Evolutionary conservation across 2,888 invertebrate species (phyloP).

Genomic region (Trichopria drosophilae): DNA sequence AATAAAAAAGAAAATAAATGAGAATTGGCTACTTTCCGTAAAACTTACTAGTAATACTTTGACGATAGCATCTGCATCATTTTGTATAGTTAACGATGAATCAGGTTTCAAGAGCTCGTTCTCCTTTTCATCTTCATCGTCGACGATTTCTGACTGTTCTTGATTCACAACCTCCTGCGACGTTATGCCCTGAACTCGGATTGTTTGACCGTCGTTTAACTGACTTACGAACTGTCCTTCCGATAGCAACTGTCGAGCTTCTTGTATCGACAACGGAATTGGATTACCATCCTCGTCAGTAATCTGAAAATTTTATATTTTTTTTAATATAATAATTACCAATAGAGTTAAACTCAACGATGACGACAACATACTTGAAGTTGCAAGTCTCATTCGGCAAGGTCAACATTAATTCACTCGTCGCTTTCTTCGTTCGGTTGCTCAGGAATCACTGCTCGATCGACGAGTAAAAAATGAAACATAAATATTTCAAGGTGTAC

Average conservation of each 20-base stretch:
- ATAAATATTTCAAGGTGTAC: neutral
- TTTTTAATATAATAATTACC: too few species aligned
- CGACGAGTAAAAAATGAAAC: constrained; percentile 11
- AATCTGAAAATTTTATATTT: constrained; percentile 58
- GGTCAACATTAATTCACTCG: constrained; percentile 42
- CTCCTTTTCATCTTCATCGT: constrained; percentile 32
- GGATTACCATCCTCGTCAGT: constrained; percentile 72
- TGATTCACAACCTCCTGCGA: too few species aligned
- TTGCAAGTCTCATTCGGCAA: constrained; percentile 49
- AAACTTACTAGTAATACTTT: constrained; percentile 47
- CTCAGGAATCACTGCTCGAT: constrained; percentile 20
- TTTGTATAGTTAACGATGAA: constrained; percentile 37
- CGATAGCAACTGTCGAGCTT: constrained; percentile 68
- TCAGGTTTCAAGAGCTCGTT: constrained; percentile 11
- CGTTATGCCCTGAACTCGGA: constrained; percentile 43
- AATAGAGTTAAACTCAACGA: too few species aligned
- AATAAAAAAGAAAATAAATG: too few species aligned
- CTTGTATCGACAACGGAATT: constrained; percentile 69
- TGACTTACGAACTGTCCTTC: constrained; percentile 59
- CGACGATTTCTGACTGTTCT: constrained; percentile 35
- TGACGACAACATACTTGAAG: constrained; percentile 52
- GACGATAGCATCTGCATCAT: constrained; percentile 46
- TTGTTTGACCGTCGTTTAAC: constrained; percentile 50
- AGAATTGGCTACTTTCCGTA: too few species aligned
- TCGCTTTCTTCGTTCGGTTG: constrained; percentile 36